These are phyloP conservation scores for Clitarchus hookeri DNA, from an alignment of 2,888 invertebrate species.

Conservation along the genomic window DNA sequence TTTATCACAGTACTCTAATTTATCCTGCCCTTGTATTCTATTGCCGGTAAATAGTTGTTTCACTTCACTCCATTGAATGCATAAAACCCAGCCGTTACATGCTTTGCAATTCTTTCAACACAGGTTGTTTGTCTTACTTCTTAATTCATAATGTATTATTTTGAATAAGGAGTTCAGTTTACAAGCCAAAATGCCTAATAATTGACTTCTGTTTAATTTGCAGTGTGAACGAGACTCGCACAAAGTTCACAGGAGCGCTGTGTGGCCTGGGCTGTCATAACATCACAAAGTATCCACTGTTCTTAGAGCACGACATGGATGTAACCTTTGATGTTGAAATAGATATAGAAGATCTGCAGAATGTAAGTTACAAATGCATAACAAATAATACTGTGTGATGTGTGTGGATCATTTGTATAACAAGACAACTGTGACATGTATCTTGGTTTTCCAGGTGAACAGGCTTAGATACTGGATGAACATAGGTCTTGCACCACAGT, in stretches of 20 bases:
- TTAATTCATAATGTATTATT: no score
- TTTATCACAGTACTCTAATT: no score
- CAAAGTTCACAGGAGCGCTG: constrained; percentile 75
- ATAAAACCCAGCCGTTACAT: no score
- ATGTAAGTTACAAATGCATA: constrained; percentile 54
- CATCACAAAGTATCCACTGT: constrained; percentile 61
- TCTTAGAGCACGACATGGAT: constrained; percentile 84
- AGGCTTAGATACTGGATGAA: constrained; percentile 75
- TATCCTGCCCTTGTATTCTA: no score
- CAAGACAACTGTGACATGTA: background rate
- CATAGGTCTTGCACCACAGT: constrained; percentile 56
- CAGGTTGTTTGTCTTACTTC: no score
- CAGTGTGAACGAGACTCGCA: constrained; percentile 61
- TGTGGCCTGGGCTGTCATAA: constrained; percentile 80
- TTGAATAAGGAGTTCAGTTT: no score
- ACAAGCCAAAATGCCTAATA: constrained; percentile 4
- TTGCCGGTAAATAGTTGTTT: no score
- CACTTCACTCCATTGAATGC: no score
- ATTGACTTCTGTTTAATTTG: constrained; percentile 31
- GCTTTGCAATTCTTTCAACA: no score
- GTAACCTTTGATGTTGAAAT: constrained; percentile 77
- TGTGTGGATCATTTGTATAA: background rate
- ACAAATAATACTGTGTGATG: background rate
- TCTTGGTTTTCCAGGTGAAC: constrained; percentile 58
- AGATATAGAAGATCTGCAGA: constrained; percentile 65